Base-by-base conservation (phyloP, 2,888 invertebrate species). In the Lasioglossum lativentre region DNA sequence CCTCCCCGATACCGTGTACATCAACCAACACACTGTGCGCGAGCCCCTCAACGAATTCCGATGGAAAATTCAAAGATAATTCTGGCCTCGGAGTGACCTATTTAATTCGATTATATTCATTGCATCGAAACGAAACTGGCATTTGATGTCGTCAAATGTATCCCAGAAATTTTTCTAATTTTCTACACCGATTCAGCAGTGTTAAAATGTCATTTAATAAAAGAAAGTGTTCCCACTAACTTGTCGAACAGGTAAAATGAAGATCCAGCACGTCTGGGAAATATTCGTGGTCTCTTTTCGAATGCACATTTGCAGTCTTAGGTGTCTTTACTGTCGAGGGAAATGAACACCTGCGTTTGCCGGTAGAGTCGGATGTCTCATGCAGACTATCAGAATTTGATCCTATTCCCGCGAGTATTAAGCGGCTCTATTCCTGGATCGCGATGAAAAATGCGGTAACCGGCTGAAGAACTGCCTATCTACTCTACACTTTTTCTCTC, bases 311-410 rank as follows among this genome's bases (percentile, higher is more conserved):
- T 71, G 16, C 38, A 71, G 78, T 83, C 71, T 75, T 42, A 10
- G 38, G 66, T 73, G 80, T 79, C 78, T 73, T 63, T 77, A 14
- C 30, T 23, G 72, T 10, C 56, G 23, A 52, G 82, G 59, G 42
- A 75, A 77, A 63, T 47, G 79, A 85, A 82, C 86, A 81, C 47
- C 80, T 76, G 82, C 56, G 82, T 77, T 86, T 71, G 77, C 30
- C 74, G 47, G 72, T 52, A 45, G 76, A 59, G n/a, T 27, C 27
- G 27, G 59, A 78, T 82, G 68, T 68, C 68, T 23, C 34, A 16
- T 47, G 59, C 59, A 27, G 59, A 59, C 59, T 23, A 30, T 45
- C 82, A 40, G 63, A 71, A 59, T 52, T 42, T 72, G 34, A 63
- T 63, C 56, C 68, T n/a, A 56, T 42, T 56, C 23, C n/a, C 3